phyloP scores from a whole-genome alignment of 2,113 vertebrate genomes.

The Bostrychus sinensis region DNA sequence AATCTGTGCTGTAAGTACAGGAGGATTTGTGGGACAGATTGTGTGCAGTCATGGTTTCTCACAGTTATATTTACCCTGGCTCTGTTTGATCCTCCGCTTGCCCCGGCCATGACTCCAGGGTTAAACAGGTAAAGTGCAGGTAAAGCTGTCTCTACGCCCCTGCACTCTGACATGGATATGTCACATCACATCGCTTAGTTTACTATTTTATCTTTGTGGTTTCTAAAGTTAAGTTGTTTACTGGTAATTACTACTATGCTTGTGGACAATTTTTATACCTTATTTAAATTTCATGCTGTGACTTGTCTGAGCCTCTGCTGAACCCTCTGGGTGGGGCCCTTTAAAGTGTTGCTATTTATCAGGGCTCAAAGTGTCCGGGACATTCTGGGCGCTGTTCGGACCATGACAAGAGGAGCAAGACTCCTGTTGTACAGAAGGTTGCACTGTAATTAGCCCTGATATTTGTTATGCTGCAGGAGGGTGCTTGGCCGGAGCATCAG shows the following conservation, averaged over 20 bases:
- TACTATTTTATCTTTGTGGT: too few species aligned
- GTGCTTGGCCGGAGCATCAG: conserved; percentile 56
- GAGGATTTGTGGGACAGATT: conserved; percentile 20
- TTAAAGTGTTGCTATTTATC: background rate
- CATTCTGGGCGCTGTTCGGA: conserved; percentile 5
- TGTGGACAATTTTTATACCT: too few species aligned
- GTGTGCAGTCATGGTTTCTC: conserved; percentile 7
- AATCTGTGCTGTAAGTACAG: conserved; percentile 9
- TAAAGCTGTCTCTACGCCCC: conserved; percentile 11
- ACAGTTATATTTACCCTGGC: conserved; percentile 28
- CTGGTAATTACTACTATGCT: too few species aligned
- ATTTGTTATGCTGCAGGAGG: conserved; percentile 38
- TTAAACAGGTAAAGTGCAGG: conserved; percentile 15
- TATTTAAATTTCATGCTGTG: too few species aligned
- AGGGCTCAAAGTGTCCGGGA: background rate
- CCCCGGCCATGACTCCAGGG: conserved; percentile 23
- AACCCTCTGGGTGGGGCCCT: background rate
- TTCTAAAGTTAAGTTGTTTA: too few species aligned
- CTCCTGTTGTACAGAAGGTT: conserved; percentile 39
- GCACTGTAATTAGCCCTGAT: conserved; percentile 57
- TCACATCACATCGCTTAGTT: too few species aligned
- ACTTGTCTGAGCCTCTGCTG: background rate
- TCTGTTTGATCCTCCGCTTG: conserved; percentile 9
- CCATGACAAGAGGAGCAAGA: conserved; percentile 25
- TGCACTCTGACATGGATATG: background rate